These are phyloP conservation scores for Turritopsis rubra DNA, from an alignment of 30 jellyfish, hydroid and myxozoan genomes.

Conservation along the genomic window DNA sequence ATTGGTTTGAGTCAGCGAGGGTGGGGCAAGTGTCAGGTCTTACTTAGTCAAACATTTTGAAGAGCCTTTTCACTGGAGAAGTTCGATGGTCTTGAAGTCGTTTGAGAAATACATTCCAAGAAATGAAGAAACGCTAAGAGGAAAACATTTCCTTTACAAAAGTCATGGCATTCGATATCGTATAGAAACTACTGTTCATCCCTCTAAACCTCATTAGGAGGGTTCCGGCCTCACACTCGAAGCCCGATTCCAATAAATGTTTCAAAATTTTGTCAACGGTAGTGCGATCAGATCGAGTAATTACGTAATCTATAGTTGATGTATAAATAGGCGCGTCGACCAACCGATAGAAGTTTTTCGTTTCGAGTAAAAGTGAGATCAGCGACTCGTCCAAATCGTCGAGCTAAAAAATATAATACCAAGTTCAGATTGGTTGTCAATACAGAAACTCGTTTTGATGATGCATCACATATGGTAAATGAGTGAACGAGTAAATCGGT, in stretches of 20 bases:
- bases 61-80: too few species aligned
- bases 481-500: too few species aligned
- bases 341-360: slow-evolving; percentile 3
- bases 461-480: too few species aligned
- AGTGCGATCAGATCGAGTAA: not conserved
- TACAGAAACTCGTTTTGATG: too few species aligned
- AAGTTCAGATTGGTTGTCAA: too few species aligned
- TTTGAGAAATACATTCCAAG: too few species aligned
- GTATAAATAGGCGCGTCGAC: not conserved
- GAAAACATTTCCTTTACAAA: not conserved
- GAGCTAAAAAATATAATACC: not conserved
- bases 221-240: slow-evolving; percentile 3
- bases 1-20: too few species aligned
- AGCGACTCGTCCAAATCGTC: not conserved
- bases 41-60: too few species aligned
- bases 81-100: too few species aligned
- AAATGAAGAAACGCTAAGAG: not conserved
- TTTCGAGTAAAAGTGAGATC: not conserved
- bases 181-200: not conserved
- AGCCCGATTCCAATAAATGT: not conserved
- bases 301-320: not conserved
- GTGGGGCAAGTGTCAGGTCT: too few species aligned
- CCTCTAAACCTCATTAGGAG: not conserved
- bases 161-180: not conserved
- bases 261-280: not conserved